Conservation (phyloP, 2,797 vertebrate species). For the Synanceia verrucosa region DNA sequence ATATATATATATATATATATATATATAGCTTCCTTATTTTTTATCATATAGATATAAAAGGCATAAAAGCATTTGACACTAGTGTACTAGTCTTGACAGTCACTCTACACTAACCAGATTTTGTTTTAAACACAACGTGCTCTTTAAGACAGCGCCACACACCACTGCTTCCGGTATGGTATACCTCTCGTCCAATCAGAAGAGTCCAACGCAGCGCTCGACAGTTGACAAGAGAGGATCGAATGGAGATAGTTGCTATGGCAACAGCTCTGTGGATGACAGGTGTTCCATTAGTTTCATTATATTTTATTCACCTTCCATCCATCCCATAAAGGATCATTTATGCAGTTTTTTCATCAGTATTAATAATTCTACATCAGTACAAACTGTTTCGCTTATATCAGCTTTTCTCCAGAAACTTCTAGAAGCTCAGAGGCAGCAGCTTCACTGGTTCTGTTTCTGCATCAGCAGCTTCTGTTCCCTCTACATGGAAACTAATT, state of each 20-base stretch:
- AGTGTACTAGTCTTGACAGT: too few species aligned
- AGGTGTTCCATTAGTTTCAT: conserved; percentile 29
- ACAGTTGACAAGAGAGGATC: conserved; percentile 45
- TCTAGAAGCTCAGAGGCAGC: conserved; percentile 9
- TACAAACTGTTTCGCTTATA: too few species aligned
- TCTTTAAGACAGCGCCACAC: conserved; percentile 24
- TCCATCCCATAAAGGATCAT: not conserved
- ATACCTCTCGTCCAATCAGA: conserved; percentile 75
- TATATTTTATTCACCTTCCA: not conserved
- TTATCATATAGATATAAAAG: too few species aligned
- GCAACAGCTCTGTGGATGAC: conserved; percentile 53
- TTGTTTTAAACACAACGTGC: not conserved
- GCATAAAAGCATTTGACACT: too few species aligned
- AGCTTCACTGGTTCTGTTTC: conserved; percentile 2
- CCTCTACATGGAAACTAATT: not conserved
- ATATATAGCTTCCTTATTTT: too few species aligned
- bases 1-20: too few species aligned
- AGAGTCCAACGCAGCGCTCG: conserved; percentile 78
- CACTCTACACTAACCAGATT: too few species aligned
- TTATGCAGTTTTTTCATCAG: too few species aligned
- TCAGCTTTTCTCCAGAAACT: not conserved
- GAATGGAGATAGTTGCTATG: conserved; percentile 72
- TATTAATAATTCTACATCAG: too few species aligned
- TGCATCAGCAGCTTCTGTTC: not conserved
- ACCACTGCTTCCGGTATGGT: conserved; percentile 40